These are phyloP conservation scores for Cecropterus lyciades DNA, from an alignment of 1,140 invertebrate species.

Conservation along the genomic window DNA sequence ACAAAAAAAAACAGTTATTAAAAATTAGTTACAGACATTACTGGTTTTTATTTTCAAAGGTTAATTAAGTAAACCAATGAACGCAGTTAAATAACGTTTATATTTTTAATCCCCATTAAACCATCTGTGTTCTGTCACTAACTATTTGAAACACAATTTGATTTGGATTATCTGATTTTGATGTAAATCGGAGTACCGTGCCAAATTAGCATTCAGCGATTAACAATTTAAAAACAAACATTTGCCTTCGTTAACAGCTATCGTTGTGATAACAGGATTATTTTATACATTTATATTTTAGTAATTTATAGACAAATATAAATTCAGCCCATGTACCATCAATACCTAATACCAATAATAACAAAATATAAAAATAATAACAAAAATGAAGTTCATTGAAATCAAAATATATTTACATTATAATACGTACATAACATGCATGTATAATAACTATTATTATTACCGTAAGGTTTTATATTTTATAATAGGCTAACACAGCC, in stretches of 20 bases:
- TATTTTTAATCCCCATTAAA: conserved; percentile 8
- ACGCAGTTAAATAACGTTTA: neutral
- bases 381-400: no score
- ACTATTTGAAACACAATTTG: conserved; percentile 24
- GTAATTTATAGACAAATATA: neutral
- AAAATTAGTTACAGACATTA: no score
- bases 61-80: neutral
- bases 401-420: no score
- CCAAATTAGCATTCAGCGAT: conserved; percentile 28
- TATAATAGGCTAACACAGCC: no score
- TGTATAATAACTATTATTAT: no score
- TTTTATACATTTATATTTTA: conserved; percentile 1
- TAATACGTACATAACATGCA: no score
- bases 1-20: no score
- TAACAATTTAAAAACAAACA: conserved; percentile 25
- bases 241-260: conserved; percentile 15
- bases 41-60: no score
- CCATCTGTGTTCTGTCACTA: conserved; percentile 22
- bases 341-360: no score
- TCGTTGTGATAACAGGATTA: neutral
- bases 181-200: conserved; percentile 24
- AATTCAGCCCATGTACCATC: no score
- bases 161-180: conserved; percentile 29
- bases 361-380: no score
- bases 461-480: no score